These are phyloP conservation scores for Alosa alosa DNA, from an alignment of 2,113 vertebrate genomes.

Conservation along the genomic window DNA sequence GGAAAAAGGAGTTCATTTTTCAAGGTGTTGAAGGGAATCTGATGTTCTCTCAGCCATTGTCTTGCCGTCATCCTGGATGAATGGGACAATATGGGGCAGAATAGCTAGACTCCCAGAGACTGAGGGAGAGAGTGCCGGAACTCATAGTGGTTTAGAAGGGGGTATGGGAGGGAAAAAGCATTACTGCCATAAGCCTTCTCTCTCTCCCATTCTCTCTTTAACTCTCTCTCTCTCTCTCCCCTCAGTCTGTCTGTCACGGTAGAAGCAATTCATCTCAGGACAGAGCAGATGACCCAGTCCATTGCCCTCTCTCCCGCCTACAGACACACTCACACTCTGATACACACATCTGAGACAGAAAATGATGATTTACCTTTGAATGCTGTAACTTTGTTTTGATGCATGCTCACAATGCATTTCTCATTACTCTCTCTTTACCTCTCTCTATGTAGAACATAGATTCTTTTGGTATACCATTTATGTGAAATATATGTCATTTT, in stretches of 20 bases:
- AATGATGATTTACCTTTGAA: conserved; percentile 23
- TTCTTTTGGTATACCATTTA: not conserved
- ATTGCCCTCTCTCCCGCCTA: conserved; percentile 17
- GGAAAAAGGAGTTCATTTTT: conserved; percentile 44
- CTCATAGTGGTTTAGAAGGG: not conserved
- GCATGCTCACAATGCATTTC: conserved; percentile 9
- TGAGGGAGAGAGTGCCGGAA: conserved; percentile 29
- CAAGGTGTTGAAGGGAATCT: conserved; percentile 43
- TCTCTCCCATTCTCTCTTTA: conserved; percentile 22
- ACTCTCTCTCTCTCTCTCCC: not conserved
- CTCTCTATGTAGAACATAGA: not conserved
- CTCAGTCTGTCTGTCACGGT: conserved; percentile 17
- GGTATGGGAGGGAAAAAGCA: conserved; percentile 27
- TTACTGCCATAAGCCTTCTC: conserved; percentile 14
- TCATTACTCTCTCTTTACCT: conserved; percentile 22
- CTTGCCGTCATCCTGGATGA: conserved; percentile 50
- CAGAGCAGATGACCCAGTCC: conserved; percentile 13
- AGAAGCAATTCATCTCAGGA: conserved; percentile 41
- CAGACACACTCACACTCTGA: not conserved
- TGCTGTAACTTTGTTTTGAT: not conserved
- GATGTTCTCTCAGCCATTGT: conserved; percentile 50
- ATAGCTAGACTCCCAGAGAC: conserved; percentile 37
- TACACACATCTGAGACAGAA: conserved; percentile 15
- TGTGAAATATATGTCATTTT: not conserved
- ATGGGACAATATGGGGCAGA: conserved; percentile 53